Evolutionary conservation across 2,797 vertebrate genomes (phyloP).

Genomic region (Scomberomorus guttatus): DNA sequence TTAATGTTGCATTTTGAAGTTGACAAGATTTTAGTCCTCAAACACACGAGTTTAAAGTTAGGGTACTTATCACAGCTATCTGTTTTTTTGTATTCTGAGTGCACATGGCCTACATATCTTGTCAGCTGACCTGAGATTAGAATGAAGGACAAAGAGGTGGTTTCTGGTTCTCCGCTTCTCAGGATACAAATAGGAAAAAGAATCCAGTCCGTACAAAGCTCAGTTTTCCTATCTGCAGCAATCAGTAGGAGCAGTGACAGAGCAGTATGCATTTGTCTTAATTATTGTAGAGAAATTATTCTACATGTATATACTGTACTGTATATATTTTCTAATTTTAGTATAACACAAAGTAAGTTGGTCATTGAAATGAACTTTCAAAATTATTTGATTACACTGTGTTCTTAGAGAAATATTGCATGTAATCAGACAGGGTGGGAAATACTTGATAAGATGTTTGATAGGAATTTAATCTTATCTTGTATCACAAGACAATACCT

Average conservation of each 20-base stretch:
- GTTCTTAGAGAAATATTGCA: background rate
- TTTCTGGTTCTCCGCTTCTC: conserved; percentile 14
- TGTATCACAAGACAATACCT: background rate
- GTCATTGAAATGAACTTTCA: background rate
- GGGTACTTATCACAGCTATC: conserved; percentile 25
- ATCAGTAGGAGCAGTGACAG: background rate
- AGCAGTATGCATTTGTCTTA: background rate
- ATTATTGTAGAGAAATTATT: background rate
- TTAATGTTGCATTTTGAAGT: background rate
- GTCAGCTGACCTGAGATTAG: conserved; percentile 43
- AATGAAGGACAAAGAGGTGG: conserved; percentile 28
- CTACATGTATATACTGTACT: background rate
- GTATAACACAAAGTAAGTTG: background rate
- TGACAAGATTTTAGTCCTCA: background rate
- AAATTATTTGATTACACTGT: background rate
- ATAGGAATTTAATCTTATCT: conserved; percentile 1
- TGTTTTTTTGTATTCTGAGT: conserved; percentile 53
- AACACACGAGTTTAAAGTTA: background rate
- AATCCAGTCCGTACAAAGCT: background rate
- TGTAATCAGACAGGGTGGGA: background rate
- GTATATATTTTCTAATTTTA: background rate
- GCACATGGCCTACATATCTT: conserved; percentile 40
- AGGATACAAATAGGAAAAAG: background rate
- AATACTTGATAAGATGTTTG: conserved; percentile 5
- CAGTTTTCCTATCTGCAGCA: conserved; percentile 10